Percentiles rank a stretch among this genome's conserved stretches.
Conservation (phyloP, 1,140 invertebrate species). For the Marisa cornuarietis region DNA sequence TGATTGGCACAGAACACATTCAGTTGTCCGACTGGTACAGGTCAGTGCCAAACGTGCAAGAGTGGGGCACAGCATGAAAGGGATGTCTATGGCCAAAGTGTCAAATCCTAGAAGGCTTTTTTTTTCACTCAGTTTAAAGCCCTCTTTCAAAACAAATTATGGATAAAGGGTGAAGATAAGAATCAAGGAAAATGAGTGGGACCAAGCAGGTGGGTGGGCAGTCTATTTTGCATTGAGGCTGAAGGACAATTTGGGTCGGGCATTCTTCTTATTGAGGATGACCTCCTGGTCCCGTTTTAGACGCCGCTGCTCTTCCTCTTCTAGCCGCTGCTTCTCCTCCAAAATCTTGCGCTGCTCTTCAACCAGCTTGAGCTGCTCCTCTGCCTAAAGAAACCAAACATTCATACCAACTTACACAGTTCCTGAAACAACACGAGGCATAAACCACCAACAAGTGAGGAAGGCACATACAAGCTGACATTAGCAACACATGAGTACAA, state of each 20-base stretch:
- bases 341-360: slow-evolving; percentile 96
- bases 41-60: too few species aligned
- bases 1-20: too few species aligned
- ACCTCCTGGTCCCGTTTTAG: slow-evolving; percentile 95
- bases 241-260: slow-evolving; percentile 93
- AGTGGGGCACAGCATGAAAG: too few species aligned
- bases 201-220: not conserved
- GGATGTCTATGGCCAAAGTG: too few species aligned
- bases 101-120: too few species aligned
- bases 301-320: slow-evolving; percentile 90
- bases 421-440: not conserved
- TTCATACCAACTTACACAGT: slow-evolving; percentile 13
- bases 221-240: slow-evolving; percentile 69
- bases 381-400: slow-evolving; percentile 75
- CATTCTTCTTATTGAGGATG: slow-evolving; percentile 96
- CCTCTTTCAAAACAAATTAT: too few species aligned
- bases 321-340: slow-evolving; percentile 90
- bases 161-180: too few species aligned
- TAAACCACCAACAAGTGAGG: not conserved
- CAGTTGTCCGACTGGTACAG: too few species aligned
- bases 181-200: too few species aligned
- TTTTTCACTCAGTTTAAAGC: too few species aligned
- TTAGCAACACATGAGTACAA: too few species aligned
- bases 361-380: slow-evolving; percentile 94
- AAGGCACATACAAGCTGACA: too few species aligned